Evolutionary conservation across 2,797 vertebrate species (phyloP).

Genomic region (Eutrigla gurnardus): DNA sequence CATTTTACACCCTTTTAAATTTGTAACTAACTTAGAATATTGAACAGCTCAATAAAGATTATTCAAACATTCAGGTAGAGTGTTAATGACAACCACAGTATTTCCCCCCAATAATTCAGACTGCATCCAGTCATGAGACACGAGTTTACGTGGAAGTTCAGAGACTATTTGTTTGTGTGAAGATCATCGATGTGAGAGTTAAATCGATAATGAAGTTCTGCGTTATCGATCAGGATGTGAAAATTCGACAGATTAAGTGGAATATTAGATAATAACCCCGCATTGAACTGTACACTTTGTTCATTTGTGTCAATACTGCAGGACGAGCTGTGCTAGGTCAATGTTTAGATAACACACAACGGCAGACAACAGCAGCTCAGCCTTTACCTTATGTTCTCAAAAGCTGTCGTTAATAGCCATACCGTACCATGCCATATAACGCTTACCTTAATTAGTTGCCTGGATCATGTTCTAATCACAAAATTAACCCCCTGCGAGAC

Average conservation of each 20-base stretch:
- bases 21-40: background rate
- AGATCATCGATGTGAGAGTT: background rate
- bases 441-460: conserved; percentile 52
- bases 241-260: background rate
- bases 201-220: background rate
- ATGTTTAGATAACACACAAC: background rate
- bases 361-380: background rate
- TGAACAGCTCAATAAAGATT: background rate
- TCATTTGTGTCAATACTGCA: background rate
- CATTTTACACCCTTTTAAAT: too few species aligned
- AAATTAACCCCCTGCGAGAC: accelerated
- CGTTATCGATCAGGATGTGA: conserved; percentile 10
- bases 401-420: background rate
- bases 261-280: background rate
- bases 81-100: background rate
- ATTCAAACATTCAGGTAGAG: background rate
- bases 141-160: background rate
- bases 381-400: background rate
- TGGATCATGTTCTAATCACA: background rate
- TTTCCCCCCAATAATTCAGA: background rate
- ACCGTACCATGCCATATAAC: background rate
- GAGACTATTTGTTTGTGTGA: background rate
- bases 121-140: background rate
- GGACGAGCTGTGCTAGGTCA: background rate
- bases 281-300: background rate